Conservation (phyloP, 2,113 vertebrate genomes). For the Heterotis niloticus region DNA sequence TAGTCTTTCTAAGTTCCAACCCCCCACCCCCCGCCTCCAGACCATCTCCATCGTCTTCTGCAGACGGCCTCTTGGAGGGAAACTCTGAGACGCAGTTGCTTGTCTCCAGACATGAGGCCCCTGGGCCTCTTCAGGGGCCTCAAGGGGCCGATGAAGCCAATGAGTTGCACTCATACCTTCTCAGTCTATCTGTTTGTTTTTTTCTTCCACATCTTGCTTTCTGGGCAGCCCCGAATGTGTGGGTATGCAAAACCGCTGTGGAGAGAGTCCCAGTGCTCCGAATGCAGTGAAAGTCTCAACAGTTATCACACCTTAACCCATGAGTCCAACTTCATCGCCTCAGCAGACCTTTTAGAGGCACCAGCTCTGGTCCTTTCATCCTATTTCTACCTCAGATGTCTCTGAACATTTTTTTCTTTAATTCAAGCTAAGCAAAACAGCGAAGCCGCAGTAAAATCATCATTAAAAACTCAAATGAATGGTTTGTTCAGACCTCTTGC, state of each 20-base stretch:
- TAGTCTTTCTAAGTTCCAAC: neutral
- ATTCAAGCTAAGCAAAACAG: neutral
- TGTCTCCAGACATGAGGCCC: neutral
- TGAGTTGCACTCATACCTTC: neutral
- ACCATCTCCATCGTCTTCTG: constrained; percentile 17
- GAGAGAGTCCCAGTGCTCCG: constrained; percentile 36
- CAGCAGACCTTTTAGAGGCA: neutral
- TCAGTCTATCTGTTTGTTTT: neutral
- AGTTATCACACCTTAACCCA: neutral
- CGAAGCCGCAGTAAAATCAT: neutral
- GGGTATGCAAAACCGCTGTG: constrained; percentile 31
- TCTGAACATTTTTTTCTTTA: neutral
- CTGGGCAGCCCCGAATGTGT: constrained; percentile 49
- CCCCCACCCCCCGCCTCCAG: neutral
- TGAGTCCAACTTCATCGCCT: neutral
- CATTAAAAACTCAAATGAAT: neutral
- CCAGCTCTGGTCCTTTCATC: neutral
- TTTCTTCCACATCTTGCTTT: constrained; percentile 39
- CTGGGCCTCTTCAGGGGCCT: neutral
- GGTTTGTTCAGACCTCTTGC: neutral
- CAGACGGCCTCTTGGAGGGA: constrained; percentile 9
- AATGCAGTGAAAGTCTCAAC: constrained; percentile 37
- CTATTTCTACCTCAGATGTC: neutral
- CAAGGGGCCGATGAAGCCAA: neutral
- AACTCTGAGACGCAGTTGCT: neutral